Evolutionary conservation across 2,113 vertebrate genomes (phyloP), one percentile per base, ranked within the genome.

Genomic region (Fulmarus glacialis): DNA sequence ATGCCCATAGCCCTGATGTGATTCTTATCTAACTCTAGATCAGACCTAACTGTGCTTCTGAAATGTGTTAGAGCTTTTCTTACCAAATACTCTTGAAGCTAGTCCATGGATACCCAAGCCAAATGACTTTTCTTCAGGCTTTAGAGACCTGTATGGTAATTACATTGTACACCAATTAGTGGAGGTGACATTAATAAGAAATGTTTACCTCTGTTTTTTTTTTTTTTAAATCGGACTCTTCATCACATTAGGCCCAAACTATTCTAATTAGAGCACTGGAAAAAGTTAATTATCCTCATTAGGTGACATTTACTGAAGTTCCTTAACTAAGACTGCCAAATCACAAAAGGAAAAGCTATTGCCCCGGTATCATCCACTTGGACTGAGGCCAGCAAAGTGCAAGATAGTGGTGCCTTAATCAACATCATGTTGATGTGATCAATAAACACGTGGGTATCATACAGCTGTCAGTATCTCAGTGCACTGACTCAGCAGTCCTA

Each of bases 91-190:
- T 97, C 98, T 98, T 87, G 86, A 93, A 81, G 94, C 95, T 81
- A 99, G 92, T 52, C 96, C 66, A 79, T 99, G 98, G 67, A 98
- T 90, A 42, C 98, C 98, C 71, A 99, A 96, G 91, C 98, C 98
- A 93, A 99, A 96, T 2, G 98, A 98, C 74, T 99, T 99, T 82
- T 98, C 98, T 91, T 98, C 97, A 84, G 98, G 96, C 47, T 98
- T 98, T 59, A 98, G 91, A 89, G 98, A 98, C 80, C 98, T 99
- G 78, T 47, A 45, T 47, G 63, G 73, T 13, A 96, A 86, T 74
- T 77, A 59, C 32, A 95, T 79, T 42, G 70, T 23, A 43, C 30
- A 84, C 5, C 36, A 66, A 50, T 59, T 50, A 32, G 3, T 27
- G 62, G 70, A 78, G 17, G 21, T 92, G 40, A 36, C 22, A 75